phyloP scores from a whole-genome alignment of 1,140 invertebrate species.

The Acarapis woodi region DNA sequence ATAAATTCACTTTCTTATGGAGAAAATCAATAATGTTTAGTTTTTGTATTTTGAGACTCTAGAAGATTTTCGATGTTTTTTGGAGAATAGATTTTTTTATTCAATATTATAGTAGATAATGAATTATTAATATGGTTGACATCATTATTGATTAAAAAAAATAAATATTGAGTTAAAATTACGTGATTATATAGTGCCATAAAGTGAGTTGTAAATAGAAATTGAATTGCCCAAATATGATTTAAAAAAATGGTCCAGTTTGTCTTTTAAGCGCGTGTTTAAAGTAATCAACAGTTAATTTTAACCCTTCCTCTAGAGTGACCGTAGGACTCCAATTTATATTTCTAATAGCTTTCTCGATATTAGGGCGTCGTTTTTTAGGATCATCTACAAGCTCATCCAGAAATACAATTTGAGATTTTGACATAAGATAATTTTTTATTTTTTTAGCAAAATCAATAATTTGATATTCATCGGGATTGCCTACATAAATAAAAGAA shows the following conservation, averaged over 20 bases:
- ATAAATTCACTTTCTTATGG: too few species aligned
- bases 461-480: conserved; percentile 91
- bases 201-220: neutral
- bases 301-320: conserved; percentile 43
- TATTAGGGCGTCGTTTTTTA: conserved; percentile 69
- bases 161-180: too few species aligned
- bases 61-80: too few species aligned
- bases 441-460: conserved; percentile 83
- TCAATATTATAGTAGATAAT: too few species aligned
- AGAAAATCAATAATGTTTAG: too few species aligned
- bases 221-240: neutral
- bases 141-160: too few species aligned
- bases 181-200: neutral
- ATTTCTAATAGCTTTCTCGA: conserved; percentile 47
- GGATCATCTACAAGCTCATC: conserved; percentile 81
- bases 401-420: conserved; percentile 35
- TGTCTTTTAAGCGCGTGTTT: conserved; percentile 39
- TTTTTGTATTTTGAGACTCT: too few species aligned
- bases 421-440: conserved; percentile 28
- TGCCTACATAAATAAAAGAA: too few species aligned
- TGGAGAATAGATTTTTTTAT: too few species aligned
- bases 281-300: conserved; percentile 71
- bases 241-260: neutral
- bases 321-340: conserved; percentile 85
- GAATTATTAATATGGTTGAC: too few species aligned